Evolutionary conservation across 1,140 invertebrate genomes (phyloP).

Genomic region (Prorops nasuta): DNA sequence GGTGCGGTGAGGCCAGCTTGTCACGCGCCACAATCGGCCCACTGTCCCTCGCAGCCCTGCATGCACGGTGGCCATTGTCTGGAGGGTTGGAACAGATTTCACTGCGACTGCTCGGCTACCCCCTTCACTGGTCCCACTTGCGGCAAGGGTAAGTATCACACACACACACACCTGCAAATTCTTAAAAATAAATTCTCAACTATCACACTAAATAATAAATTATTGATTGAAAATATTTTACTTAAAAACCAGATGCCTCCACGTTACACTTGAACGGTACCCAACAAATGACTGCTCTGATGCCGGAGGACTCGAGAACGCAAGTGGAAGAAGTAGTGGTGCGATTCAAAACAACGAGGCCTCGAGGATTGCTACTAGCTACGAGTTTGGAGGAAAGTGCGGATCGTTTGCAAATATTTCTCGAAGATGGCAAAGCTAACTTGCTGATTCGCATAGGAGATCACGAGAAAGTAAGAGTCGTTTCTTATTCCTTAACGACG

Average conservation of each 20-base stretch:
- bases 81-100: constrained; percentile 95
- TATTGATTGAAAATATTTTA: constrained; percentile 2
- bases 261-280: constrained; percentile 86
- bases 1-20: constrained; percentile 83
- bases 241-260: constrained; percentile 69
- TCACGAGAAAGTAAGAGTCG: constrained; percentile 72
- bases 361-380: constrained; percentile 70
- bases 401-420: constrained; percentile 78
- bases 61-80: constrained; percentile 86
- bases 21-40: constrained; percentile 70
- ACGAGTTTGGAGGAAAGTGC: constrained; percentile 74
- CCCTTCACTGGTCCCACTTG: constrained; percentile 89
- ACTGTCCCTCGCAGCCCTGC: constrained; percentile 84
- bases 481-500: background rate
- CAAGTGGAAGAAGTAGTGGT: constrained; percentile 91
- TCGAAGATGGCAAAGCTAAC: constrained; percentile 77
- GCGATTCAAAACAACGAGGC: constrained; percentile 81
- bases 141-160: constrained; percentile 68
- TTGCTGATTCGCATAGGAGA: constrained; percentile 81
- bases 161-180: background rate
- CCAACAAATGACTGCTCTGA: constrained; percentile 77
- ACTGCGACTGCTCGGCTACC: constrained; percentile 92
- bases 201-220: background rate
- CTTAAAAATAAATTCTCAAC: background rate
- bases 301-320: constrained; percentile 78